Conservation (phyloP, 2,113 vertebrate genomes). For the Choloepus hoffmanni region DNA sequence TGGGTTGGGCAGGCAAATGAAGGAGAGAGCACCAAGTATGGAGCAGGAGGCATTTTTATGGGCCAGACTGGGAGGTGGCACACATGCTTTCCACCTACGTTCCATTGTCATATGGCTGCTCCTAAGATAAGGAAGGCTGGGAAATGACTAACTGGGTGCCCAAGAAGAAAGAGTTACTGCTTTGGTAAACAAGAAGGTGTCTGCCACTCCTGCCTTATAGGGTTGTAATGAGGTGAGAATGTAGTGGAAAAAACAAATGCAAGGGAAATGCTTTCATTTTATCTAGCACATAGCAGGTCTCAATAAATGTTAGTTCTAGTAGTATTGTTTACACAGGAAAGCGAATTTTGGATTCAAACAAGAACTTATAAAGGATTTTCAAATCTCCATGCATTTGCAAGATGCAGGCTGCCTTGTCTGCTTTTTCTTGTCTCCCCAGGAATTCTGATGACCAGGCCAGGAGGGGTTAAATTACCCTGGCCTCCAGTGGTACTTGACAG, state of each 20-base stretch:
- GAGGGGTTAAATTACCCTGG: conserved; percentile 45
- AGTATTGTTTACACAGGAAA: conserved; percentile 12
- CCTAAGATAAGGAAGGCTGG: neutral
- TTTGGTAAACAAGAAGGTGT: neutral
- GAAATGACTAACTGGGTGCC: neutral
- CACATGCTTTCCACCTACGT: neutral
- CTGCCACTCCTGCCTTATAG: neutral
- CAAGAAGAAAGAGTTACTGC: neutral
- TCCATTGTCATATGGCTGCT: neutral
- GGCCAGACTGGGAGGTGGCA: neutral
- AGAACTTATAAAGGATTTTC: conserved; percentile 28
- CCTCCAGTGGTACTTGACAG: conserved; percentile 20
- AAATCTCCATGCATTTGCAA: neutral
- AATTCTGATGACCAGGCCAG: conserved; percentile 4
- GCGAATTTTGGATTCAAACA: conserved; percentile 41
- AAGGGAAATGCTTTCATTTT: neutral
- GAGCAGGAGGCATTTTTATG: neutral
- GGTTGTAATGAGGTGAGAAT: conserved; percentile 2
- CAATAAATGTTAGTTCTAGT: conserved; percentile 1
- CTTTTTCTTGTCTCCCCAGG: neutral
- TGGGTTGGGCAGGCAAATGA: neutral
- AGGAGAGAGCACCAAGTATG: neutral
- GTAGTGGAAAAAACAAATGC: neutral
- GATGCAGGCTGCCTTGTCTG: neutral
- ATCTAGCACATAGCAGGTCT: neutral